A percentile compares a stretch with the other conserved stretches of the same genome.
Evolutionary conservation across 2,888 invertebrate genomes (phyloP).

Genomic region (Oligia fasciuncula): DNA sequence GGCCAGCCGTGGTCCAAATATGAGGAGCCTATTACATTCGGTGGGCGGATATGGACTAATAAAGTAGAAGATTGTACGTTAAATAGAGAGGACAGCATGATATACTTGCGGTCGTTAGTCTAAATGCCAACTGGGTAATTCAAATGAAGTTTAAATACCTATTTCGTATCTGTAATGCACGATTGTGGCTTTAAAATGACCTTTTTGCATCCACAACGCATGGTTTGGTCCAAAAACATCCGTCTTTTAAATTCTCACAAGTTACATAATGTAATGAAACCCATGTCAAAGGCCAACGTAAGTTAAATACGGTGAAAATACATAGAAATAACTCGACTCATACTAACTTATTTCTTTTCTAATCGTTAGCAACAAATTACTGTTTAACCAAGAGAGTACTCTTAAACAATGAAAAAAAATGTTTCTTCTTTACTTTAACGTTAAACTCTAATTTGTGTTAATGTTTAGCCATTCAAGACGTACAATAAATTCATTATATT

Average conservation of each 20-base stretch:
- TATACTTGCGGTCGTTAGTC: constrained; percentile 41
- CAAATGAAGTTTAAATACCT: constrained; percentile 39
- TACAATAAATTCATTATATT: constrained; percentile 43
- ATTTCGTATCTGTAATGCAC: constrained; percentile 6
- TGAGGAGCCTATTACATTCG: constrained; percentile 42
- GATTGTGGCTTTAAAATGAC: constrained; percentile 9
- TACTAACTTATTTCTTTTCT: constrained; percentile 56
- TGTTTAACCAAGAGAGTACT: constrained; percentile 54
- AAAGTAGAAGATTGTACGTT: constrained; percentile 55
- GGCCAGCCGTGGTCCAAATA: constrained; percentile 52
- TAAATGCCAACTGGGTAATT: constrained; percentile 51
- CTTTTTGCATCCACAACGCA: constrained; percentile 3
- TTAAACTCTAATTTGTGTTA: constrained; percentile 62
- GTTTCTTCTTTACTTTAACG: constrained; percentile 56
- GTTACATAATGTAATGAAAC: constrained; percentile 28
- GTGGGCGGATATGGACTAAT: constrained; percentile 60
- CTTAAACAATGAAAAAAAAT: constrained; percentile 48
- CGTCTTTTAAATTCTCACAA: constrained; percentile 17
- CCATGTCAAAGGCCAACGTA: constrained; percentile 41
- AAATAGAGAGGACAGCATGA: constrained; percentile 44
- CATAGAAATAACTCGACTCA: constrained; percentile 30
- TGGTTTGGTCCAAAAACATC: not conserved
- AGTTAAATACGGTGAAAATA: constrained; percentile 32
- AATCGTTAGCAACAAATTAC: constrained; percentile 55
- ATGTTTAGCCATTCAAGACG: constrained; percentile 57